Base-by-base conservation (phyloP, 1,140 invertebrate species). In the Leptinotarsa texana region DNA sequence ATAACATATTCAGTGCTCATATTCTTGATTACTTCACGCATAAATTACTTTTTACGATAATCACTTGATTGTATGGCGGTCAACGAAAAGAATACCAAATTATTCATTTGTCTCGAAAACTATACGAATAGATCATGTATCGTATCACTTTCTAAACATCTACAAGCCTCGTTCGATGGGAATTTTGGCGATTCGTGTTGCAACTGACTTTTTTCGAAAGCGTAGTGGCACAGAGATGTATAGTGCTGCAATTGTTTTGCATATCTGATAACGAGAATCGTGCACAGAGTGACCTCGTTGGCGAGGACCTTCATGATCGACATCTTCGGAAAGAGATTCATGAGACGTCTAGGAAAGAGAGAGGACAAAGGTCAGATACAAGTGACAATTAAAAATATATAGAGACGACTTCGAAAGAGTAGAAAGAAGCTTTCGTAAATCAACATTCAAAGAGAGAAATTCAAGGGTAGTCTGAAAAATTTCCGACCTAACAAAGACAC, bases 21-120 rank as follows among this genome's bases (percentile, higher is more conserved):
- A 18, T 27, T n/a, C 21, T 13, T 65, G 24, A 65, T 65, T 65
- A 18, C 8, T 65, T 17, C 13, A 65, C 6, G 24, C 22, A 17
- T 65, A 18, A 13, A 65, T 65, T 27, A 65, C 21, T 65, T 65
- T 65, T 65, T 21, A 21, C 63, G 24, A 15, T 65, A 65, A 65
- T 65, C 21, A 65, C 21, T 18, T 22, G 4, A 65, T 65, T 1
- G 13, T 24, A 13, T 65, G 21, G 15, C 1, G 21, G 11, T 18
- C 15, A 27, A 22, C 24, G 24, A 22, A 22, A 22, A 27, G 63
- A 65, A 65, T 65, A 21, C 21, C 17, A 13, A 65, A 65, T 24
- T 22, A 65, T 13, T 13, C 63, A 27, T 22, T 18, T 57, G 51
- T 57, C 51, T 57, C 51, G 17, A 57, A 57, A 57, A 18, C 13